These are phyloP conservation scores for Strix aluco DNA, from an alignment of 2,113 vertebrate species.

Conservation along the genomic window DNA sequence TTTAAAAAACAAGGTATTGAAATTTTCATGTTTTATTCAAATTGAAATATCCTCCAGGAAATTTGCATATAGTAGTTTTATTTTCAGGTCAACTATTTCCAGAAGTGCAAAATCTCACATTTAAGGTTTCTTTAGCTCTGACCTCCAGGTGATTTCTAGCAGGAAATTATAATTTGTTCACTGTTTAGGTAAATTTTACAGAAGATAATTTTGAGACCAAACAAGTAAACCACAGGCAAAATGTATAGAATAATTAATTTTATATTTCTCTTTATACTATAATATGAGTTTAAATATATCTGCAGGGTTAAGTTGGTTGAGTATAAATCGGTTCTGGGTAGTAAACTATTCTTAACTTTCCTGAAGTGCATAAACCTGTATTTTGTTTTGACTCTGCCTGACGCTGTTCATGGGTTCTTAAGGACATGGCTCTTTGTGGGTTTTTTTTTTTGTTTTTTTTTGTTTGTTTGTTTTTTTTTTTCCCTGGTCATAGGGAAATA, in stretches of 20 bases:
- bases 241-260: background rate
- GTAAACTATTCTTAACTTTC: background rate
- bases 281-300: background rate
- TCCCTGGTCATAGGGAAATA: background rate
- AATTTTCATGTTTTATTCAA: slow-evolving; percentile 42
- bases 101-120: background rate
- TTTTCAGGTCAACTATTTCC: background rate
- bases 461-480: background rate
- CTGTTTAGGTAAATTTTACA: background rate
- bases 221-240: background rate
- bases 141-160: background rate
- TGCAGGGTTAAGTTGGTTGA: background rate
- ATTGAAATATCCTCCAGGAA: background rate
- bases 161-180: background rate
- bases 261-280: background rate
- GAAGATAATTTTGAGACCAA: background rate
- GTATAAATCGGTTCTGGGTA: background rate
- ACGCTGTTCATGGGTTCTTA: background rate
- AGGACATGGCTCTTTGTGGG: rapidly evolving
- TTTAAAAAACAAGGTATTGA: background rate
- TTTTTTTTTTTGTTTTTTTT: background rate
- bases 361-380: background rate
- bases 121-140: background rate
- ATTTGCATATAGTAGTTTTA: background rate
- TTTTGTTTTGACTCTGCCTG: background rate